Evolutionary conservation across 2,113 vertebrate species (phyloP).

Genomic region (Muntiacus muntjak): DNA sequence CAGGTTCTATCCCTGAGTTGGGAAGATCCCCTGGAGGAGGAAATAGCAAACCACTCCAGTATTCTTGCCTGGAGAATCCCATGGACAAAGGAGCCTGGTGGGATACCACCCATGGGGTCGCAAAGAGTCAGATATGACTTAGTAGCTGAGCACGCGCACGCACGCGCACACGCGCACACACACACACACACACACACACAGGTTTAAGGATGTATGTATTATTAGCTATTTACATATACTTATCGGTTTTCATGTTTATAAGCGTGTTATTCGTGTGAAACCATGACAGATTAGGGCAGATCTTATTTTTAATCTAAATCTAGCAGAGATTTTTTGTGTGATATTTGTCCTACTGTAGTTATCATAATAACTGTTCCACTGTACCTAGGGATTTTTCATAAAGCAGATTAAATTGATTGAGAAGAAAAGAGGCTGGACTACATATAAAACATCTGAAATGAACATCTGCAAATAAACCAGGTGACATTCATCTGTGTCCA

Average conservation of each 20-base stretch:
- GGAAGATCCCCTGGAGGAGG: neutral
- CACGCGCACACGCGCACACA: neutral
- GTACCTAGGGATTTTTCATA: neutral
- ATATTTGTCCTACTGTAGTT: neutral
- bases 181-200: neutral
- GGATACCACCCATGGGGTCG: accelerated
- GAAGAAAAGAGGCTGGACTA: neutral
- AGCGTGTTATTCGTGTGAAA: neutral
- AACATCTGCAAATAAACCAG: neutral
- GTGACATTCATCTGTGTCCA: neutral
- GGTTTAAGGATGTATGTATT: neutral
- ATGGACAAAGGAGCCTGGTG: neutral
- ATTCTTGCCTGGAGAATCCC: neutral
- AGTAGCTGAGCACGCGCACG: accelerated
- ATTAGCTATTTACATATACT: neutral
- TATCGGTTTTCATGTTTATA: neutral
- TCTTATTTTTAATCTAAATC: neutral
- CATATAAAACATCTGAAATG: neutral
- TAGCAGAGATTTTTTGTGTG: neutral
- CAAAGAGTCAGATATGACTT: neutral
- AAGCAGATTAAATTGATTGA: neutral
- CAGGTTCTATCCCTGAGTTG: neutral
- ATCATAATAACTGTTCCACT: neutral
- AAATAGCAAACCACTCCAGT: neutral
- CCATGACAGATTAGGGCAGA: neutral